Percentiles rank a stretch among this genome's conserved stretches.
These are phyloP conservation scores for Ammodytes dubius DNA, from an alignment of 2,113 vertebrate genomes.

Conservation along the genomic window DNA sequence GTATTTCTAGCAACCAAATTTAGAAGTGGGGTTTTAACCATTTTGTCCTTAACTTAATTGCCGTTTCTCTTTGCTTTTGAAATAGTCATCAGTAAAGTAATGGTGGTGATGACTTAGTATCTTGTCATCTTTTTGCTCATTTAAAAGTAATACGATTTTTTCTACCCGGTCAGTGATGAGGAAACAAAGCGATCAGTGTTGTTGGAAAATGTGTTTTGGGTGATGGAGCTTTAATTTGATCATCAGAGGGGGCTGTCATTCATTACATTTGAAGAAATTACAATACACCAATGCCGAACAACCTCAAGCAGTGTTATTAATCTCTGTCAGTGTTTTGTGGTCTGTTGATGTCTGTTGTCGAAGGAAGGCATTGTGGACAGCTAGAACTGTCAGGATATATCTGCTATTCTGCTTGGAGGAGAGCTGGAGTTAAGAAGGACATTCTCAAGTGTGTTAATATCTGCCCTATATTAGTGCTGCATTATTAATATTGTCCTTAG, in stretches of 20 bases:
- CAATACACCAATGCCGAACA: neutral
- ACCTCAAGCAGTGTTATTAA: conserved; percentile 14
- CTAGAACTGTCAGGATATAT: conserved; percentile 17
- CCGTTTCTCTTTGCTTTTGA: neutral
- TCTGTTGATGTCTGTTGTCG: neutral
- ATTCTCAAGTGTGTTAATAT: conserved; percentile 75
- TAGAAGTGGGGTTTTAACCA: neutral
- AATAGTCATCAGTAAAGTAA: conserved; percentile 16
- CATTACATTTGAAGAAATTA: conserved; percentile 19
- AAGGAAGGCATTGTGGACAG: conserved; percentile 16
- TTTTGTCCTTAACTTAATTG: neutral
- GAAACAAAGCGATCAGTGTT: conserved; percentile 19
- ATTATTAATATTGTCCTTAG: conserved; percentile 84
- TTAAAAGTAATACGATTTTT: conserved; percentile 12
- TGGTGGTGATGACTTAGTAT: conserved; percentile 34
- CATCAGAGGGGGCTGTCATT: conserved; percentile 17
- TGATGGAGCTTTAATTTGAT: conserved; percentile 27
- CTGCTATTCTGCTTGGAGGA: conserved; percentile 6
- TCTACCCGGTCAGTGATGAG: neutral
- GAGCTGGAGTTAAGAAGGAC: conserved; percentile 56
- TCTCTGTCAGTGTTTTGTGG: neutral
- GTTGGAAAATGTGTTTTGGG: conserved; percentile 26
- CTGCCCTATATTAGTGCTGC: conserved; percentile 78
- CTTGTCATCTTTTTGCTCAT: conserved; percentile 17
- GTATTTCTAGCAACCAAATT: neutral